These are phyloP conservation scores for Chrysina gloriosa DNA, from an alignment of 2,888 invertebrate genomes.

Conservation along the genomic window DNA sequence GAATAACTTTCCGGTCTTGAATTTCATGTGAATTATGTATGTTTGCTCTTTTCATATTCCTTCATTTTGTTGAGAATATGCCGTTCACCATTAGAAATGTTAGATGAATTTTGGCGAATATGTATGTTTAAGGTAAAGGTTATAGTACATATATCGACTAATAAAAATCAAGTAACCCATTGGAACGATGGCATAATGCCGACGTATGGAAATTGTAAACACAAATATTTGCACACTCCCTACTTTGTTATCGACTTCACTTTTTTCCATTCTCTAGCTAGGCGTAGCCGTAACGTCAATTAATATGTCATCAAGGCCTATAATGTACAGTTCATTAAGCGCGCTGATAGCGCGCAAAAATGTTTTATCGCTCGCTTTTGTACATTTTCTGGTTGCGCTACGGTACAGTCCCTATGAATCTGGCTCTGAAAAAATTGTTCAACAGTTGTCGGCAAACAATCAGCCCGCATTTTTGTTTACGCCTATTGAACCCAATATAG, in stretches of 20 bases:
- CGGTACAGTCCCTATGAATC: not conserved
- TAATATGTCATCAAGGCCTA: slow-evolving; percentile 27
- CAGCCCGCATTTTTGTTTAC: slow-evolving; percentile 24
- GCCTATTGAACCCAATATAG: slow-evolving; percentile 11
- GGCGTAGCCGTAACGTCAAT: not conserved
- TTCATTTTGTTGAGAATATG: too few species aligned
- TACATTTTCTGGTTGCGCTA: not conserved
- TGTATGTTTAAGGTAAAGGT: too few species aligned
- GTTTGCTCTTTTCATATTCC: too few species aligned
- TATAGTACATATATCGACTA: too few species aligned
- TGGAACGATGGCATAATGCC: too few species aligned
- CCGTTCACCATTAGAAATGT: too few species aligned
- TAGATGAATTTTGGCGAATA: too few species aligned
- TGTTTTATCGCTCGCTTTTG: slow-evolving; percentile 15
- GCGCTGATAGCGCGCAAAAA: slow-evolving; percentile 13
- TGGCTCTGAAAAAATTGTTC: slow-evolving; percentile 1
- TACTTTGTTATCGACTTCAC: not conserved
- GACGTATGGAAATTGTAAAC: not conserved
- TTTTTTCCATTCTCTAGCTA: not conserved
- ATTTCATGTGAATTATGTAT: too few species aligned
- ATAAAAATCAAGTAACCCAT: too few species aligned
- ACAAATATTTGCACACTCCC: not conserved
- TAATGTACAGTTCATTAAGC: slow-evolving; percentile 21
- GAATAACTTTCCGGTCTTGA: too few species aligned
- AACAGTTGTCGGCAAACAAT: slow-evolving; percentile 19